A percentile compares a stretch with the other conserved stretches of the same genome.
These are phyloP conservation scores for Scrobipalpa atriplicella DNA, from an alignment of 2,888 invertebrate species.

Conservation along the genomic window DNA sequence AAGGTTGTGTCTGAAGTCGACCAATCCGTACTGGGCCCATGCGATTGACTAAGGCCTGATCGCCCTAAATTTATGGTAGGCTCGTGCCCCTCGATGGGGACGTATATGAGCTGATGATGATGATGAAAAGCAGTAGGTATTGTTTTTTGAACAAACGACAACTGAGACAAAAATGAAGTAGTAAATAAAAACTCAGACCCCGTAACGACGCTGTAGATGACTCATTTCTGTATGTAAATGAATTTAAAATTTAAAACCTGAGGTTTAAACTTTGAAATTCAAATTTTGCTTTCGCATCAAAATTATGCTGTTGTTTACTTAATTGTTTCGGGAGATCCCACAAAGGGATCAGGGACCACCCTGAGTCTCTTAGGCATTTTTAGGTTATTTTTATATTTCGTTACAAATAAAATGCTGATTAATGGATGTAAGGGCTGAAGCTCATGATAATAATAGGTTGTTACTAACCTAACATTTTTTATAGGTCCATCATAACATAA, in stretches of 20 bases:
- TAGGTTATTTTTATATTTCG: background rate
- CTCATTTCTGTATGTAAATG: slow-evolving; percentile 65
- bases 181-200: slow-evolving; percentile 39
- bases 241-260: slow-evolving; percentile 56
- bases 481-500: background rate
- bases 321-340: slow-evolving; percentile 44
- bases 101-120: no score
- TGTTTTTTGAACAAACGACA: background rate
- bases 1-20: no score
- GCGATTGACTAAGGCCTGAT: no score
- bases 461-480: slow-evolving; percentile 13
- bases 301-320: slow-evolving; percentile 47
- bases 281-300: slow-evolving; percentile 50
- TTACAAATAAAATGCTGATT: slow-evolving; percentile 21
- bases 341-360: slow-evolving; percentile 23
- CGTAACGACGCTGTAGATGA: slow-evolving; percentile 58
- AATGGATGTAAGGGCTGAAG: slow-evolving; percentile 21
- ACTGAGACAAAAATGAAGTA: background rate
- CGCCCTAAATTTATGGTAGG: no score
- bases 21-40: no score
- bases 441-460: slow-evolving; percentile 23
- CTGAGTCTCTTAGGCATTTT: slow-evolving; percentile 1
- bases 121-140: no score
- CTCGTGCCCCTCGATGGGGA: no score
- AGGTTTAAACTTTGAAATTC: slow-evolving; percentile 54